phyloP scores from a whole-genome alignment of 1,140 invertebrate genomes.

The Chrysomallon squamiferum region DNA sequence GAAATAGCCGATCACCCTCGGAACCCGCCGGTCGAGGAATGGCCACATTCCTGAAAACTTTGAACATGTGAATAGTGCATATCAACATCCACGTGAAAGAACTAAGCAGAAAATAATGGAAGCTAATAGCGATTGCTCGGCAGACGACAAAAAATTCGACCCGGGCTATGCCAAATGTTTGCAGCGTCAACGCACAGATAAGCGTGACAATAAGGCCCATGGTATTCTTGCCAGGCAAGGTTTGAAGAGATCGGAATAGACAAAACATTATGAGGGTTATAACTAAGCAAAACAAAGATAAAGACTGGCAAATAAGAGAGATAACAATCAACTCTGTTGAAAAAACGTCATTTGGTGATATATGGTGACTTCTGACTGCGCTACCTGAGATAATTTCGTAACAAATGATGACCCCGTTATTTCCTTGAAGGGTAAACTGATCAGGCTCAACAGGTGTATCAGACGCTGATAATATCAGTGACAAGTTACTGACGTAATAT shows the following conservation, averaged over 20 bases:
- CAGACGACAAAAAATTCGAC: slow-evolving; percentile 3
- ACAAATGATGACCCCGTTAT: not conserved
- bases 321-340: not conserved
- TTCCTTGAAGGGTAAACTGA: not conserved
- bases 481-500: not conserved
- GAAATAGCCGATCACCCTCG: not conserved
- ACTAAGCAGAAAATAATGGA: slow-evolving; percentile 16
- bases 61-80: slow-evolving; percentile 22
- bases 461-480: not conserved
- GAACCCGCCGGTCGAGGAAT: not conserved
- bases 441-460: not conserved
- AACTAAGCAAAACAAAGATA: slow-evolving; percentile 16
- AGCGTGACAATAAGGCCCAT: slow-evolving; percentile 10
- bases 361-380: not conserved
- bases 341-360: not conserved
- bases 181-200: slow-evolving; percentile 9
- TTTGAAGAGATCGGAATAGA: slow-evolving; percentile 11
- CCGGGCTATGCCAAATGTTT: slow-evolving; percentile 9
- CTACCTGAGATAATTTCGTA: not conserved
- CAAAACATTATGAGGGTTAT: slow-evolving; percentile 9
- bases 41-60: slow-evolving; percentile 12
- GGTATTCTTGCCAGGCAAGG: slow-evolving; percentile 15
- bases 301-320: slow-evolving; percentile 6
- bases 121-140: slow-evolving; percentile 8
- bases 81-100: slow-evolving; percentile 16